Percentiles rank a stretch among this genome's conserved stretches.
Evolutionary conservation across 2,797 vertebrate species (phyloP).

Genomic region (Hyperoplus immaculatus): DNA sequence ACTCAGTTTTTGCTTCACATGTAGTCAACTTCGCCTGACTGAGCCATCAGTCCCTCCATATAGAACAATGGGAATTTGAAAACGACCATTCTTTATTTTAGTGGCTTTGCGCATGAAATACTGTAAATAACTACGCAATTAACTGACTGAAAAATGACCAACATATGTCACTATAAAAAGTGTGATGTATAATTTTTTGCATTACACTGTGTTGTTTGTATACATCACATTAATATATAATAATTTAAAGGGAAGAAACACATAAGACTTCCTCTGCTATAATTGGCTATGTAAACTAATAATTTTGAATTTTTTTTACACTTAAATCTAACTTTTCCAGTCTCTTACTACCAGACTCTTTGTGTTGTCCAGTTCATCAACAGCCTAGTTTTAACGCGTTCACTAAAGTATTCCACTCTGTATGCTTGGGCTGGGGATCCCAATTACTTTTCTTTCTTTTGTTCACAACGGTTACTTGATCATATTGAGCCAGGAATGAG

Average conservation of each 20-base stretch:
- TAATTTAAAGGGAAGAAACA: neutral
- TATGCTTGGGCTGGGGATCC: neutral
- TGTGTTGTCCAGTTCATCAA: neutral
- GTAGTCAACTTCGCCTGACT: slow-evolving; percentile 33
- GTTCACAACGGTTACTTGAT: neutral
- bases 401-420: neutral
- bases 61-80: neutral
- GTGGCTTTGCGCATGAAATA: neutral
- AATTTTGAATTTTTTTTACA: slow-evolving; percentile 10
- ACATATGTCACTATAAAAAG: neutral
- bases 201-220: neutral
- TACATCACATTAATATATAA: no score
- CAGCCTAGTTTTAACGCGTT: slow-evolving; percentile 1
- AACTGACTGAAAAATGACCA: neutral
- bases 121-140: neutral
- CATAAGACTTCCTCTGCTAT: neutral
- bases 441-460: neutral
- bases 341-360: neutral
- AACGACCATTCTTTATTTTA: neutral
- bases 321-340: neutral
- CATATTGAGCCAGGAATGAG: neutral
- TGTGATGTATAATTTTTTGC: neutral
- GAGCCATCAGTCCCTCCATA: neutral
- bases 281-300: slow-evolving; percentile 5
- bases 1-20: slow-evolving; percentile 55